These are phyloP conservation scores for Streblospio benedicti DNA, from an alignment of 1,140 invertebrate species.

Conservation along the genomic window DNA sequence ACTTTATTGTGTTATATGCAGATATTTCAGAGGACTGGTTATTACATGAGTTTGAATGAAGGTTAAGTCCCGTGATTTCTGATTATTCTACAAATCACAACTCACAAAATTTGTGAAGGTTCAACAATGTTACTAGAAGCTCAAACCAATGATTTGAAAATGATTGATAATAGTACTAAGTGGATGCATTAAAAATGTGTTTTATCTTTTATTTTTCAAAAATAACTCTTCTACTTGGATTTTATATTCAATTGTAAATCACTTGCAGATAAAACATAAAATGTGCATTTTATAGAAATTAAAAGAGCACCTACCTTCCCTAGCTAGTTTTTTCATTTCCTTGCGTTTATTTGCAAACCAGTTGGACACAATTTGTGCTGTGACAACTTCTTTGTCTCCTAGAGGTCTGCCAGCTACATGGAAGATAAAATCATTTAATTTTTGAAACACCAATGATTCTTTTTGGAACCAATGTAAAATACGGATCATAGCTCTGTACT, in stretches of 20 bases:
- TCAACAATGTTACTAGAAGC: no score
- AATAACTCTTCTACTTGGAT: neutral
- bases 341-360: constrained; percentile 49
- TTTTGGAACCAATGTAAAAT: neutral
- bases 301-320: constrained; percentile 24
- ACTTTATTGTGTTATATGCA: no score
- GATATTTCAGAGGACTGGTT: no score
- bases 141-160: no score
- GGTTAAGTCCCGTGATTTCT: no score
- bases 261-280: neutral
- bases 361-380: constrained; percentile 42
- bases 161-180: no score
- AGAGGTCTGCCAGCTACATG: constrained; percentile 33
- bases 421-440: constrained; percentile 17
- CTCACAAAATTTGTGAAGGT: no score
- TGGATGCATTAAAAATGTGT: no score
- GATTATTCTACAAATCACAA: no score
- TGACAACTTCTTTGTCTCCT: constrained; percentile 40
- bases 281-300: neutral
- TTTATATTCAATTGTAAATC: neutral
- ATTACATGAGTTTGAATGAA: no score
- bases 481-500: no score
- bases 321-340: constrained; percentile 41
- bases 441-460: neutral
- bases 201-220: no score